Evolutionary conservation across 2,113 vertebrate genomes (phyloP).

Genomic region (Zingel zingel): DNA sequence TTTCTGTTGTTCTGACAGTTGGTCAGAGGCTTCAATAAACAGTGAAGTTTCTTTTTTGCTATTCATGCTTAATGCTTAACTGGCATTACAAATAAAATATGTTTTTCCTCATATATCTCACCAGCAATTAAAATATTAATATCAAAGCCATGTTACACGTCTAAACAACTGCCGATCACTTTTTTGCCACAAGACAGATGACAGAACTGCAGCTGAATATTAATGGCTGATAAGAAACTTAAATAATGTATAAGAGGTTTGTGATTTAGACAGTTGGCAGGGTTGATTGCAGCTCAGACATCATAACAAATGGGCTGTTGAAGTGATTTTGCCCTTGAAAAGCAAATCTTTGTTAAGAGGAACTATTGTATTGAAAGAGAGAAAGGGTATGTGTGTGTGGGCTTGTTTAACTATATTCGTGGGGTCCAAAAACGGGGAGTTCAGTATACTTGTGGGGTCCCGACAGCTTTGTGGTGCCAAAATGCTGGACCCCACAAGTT

Average conservation of each 20-base stretch:
- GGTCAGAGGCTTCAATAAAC: neutral
- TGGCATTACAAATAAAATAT: neutral
- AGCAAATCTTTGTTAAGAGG: conserved; percentile 41
- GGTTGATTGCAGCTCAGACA: conserved; percentile 30
- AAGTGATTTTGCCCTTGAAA: conserved; percentile 44
- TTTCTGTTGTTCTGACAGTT: neutral
- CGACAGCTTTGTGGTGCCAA: too few relatives aligned
- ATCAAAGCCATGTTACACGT: conserved; percentile 22
- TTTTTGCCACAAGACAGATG: neutral
- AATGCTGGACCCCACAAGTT: too few relatives aligned
- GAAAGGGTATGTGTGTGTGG: neutral
- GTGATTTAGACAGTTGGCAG: conserved; percentile 9
- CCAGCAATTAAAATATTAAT: conserved; percentile 10
- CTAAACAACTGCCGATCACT: conserved; percentile 15
- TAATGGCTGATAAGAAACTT: conserved; percentile 31
- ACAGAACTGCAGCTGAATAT: conserved; percentile 22
- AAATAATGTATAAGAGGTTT: conserved; percentile 18
- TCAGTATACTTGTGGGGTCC: too few relatives aligned
- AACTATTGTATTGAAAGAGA: conserved; percentile 18
- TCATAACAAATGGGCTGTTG: conserved; percentile 36
- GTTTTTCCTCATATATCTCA: neutral
- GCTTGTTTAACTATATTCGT: too few relatives aligned
- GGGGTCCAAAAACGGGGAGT: too few relatives aligned
- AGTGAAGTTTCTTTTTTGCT: neutral
- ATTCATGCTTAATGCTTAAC: neutral